Evolutionary conservation across 2,888 invertebrate species (phyloP).

Genomic region (Epsilonema sp.): DNA sequence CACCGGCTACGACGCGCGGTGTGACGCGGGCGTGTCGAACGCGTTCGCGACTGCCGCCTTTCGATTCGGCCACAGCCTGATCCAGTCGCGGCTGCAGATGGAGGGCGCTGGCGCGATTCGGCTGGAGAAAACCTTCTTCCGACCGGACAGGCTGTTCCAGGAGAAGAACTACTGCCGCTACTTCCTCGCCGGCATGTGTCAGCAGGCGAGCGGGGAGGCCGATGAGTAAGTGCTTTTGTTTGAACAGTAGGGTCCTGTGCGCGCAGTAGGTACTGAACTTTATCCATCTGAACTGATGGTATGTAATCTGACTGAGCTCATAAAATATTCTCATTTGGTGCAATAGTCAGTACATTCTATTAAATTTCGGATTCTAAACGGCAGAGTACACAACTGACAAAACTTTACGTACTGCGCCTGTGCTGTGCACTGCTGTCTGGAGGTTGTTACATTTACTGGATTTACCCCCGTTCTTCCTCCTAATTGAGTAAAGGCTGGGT

Average conservation of each 20-base stretch:
- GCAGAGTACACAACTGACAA: too few species aligned
- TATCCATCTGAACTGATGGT: too few species aligned
- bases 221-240: not conserved
- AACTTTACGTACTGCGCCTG: not conserved
- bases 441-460: too few species aligned
- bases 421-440: too few species aligned
- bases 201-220: not conserved
- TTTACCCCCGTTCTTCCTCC: too few species aligned
- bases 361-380: too few species aligned
- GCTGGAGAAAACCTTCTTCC: slow-evolving; percentile 39
- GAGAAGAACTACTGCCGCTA: slow-evolving; percentile 10
- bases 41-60: slow-evolving; percentile 73
- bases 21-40: slow-evolving; percentile 62
- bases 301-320: too few species aligned
- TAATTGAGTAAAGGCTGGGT: too few species aligned
- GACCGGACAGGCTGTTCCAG: slow-evolving; percentile 55
- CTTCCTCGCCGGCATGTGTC: not conserved
- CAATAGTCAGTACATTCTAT: too few species aligned
- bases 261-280: too few species aligned
- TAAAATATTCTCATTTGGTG: too few species aligned
- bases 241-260: too few species aligned
- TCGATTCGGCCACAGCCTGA: slow-evolving; percentile 58
- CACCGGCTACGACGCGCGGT: slow-evolving; percentile 39
- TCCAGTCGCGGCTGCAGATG: not conserved
- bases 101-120: not conserved